Evolutionary conservation across 2,888 invertebrate species (phyloP).

Genomic region (Orchestes rusci): DNA sequence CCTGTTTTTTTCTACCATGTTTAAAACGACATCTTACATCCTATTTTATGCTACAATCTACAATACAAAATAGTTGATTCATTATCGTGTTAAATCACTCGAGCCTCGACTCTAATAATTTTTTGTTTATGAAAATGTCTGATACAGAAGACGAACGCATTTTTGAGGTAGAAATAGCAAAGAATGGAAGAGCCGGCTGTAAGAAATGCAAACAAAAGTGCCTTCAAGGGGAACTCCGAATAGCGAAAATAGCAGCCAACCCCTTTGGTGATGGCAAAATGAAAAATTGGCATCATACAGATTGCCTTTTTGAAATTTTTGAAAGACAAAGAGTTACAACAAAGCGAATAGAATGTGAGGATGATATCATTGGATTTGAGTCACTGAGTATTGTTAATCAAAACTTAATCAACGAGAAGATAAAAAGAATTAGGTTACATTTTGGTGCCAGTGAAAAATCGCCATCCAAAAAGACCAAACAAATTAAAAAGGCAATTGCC

Average conservation of each 20-base stretch:
- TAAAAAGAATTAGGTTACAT: constrained; percentile 55
- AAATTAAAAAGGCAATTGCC: constrained; percentile 8
- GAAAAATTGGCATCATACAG: constrained; percentile 79
- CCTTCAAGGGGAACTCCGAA: constrained; percentile 60
- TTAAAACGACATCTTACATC: too few relatives aligned
- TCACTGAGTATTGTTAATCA: constrained; percentile 60
- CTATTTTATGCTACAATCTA: too few relatives aligned
- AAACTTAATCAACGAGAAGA: constrained; percentile 54
- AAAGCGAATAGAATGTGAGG: constrained; percentile 67
- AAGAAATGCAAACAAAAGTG: constrained; percentile 82
- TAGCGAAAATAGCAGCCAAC: constrained; percentile 72
- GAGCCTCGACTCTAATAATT: too few relatives aligned
- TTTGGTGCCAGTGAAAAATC: constrained; percentile 37
- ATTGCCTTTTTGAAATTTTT: constrained; percentile 74
- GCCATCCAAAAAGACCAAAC: constrained; percentile 32
- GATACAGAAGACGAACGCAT: constrained; percentile 48
- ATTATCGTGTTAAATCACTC: too few relatives aligned
- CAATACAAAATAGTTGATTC: too few relatives aligned
- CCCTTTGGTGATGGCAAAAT: constrained; percentile 68
- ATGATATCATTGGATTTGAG: constrained; percentile 74
- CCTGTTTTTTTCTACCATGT: too few relatives aligned
- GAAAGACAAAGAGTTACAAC: constrained; percentile 73
- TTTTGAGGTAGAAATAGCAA: constrained; percentile 71
- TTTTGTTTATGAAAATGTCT: too few relatives aligned
- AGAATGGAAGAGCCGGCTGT: constrained; percentile 72